phyloP scores from a whole-genome alignment of 35 echinoderm and acorn worm genomes.

The Ophioderma brevispina region DNA sequence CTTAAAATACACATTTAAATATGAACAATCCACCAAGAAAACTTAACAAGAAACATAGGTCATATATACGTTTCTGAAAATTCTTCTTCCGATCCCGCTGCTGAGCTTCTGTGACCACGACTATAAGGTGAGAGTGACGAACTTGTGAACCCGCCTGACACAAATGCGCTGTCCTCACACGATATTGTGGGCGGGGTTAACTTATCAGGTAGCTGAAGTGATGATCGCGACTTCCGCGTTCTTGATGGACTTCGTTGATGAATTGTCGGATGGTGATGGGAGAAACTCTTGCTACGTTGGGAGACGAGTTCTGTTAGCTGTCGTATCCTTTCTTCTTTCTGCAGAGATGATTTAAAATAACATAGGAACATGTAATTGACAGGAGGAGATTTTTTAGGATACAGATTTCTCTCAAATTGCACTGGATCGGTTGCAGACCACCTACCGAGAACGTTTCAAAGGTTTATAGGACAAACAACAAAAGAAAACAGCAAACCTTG shows the following conservation, averaged over 20 bases:
- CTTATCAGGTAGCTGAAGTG: conserved; percentile 39
- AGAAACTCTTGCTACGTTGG: conserved; percentile 43
- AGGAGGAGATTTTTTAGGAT: no score
- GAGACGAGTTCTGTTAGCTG: conserved; percentile 70
- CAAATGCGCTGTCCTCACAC: conserved; percentile 92
- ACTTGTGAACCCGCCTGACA: conserved; percentile 66
- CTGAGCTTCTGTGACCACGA: conserved; percentile 46
- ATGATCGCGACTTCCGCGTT: conserved; percentile 38
- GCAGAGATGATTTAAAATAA: no score
- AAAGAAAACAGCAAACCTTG: no score
- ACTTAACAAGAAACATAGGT: not conserved
- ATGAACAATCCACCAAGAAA: no score
- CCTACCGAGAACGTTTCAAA: no score
- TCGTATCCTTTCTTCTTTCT: conserved; percentile 92
- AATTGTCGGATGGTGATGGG: not conserved
- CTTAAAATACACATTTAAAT: no score
- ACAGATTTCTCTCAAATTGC: no score
- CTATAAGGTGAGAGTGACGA: conserved; percentile 39
- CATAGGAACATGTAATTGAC: no score
- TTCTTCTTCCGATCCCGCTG: conserved; percentile 80
- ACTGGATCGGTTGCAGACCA: no score
- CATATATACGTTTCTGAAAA: conserved; percentile 97
- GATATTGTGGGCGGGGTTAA: conserved; percentile 80
- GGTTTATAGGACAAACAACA: no score
- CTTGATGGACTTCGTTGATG: conserved; percentile 36